A percentile compares a stretch with the other conserved stretches of the same genome.
Conservation (phyloP, 64 coral and sea anemone genomes). For the Anthopleura sola region DNA sequence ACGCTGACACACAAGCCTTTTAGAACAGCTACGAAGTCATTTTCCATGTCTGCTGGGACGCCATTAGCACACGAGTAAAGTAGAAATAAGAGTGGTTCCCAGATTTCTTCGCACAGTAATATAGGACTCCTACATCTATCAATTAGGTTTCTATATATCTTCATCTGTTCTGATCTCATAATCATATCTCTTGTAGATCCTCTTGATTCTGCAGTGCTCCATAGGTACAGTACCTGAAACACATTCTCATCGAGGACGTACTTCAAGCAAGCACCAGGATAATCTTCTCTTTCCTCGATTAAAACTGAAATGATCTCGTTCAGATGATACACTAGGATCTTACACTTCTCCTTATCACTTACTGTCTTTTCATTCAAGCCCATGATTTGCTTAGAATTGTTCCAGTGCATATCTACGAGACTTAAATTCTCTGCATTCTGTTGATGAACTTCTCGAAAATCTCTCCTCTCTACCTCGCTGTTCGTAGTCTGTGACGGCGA, state of each 20-base stretch:
- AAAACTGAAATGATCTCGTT: constrained; percentile 83
- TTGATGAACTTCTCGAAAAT: constrained; percentile 22
- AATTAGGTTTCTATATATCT: constrained; percentile 84
- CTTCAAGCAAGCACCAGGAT: constrained; percentile 78
- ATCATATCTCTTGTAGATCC: constrained; percentile 41
- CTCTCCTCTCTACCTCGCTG: constrained; percentile 56
- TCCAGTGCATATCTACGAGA: constrained; percentile 92
- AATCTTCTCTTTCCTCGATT: constrained; percentile 79
- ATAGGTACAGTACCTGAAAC: constrained; percentile 65
- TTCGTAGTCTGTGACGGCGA: constrained; percentile 45
- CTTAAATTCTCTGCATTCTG: constrained; percentile 55
- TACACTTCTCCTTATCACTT: constrained; percentile 69
- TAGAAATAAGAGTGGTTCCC: constrained; percentile 84
- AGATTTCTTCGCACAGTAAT: constrained; percentile 86
- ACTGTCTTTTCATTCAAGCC: constrained; percentile 74
- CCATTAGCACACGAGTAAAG: constrained; percentile 77
- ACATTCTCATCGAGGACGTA: constrained; percentile 79
- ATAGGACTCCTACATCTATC: constrained; percentile 72
- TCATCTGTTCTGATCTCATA: constrained; percentile 84
- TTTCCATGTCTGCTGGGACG: constrained; percentile 73
- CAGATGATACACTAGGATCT: constrained; percentile 87
- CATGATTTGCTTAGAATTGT: constrained; percentile 83
- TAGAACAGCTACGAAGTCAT: constrained; percentile 83
- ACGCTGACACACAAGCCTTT: constrained; percentile 93
- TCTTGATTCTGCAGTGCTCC: constrained; percentile 53